Base-by-base conservation (phyloP, 2,113 vertebrate genomes). In the Corythoichthys haematopterus region DNA sequence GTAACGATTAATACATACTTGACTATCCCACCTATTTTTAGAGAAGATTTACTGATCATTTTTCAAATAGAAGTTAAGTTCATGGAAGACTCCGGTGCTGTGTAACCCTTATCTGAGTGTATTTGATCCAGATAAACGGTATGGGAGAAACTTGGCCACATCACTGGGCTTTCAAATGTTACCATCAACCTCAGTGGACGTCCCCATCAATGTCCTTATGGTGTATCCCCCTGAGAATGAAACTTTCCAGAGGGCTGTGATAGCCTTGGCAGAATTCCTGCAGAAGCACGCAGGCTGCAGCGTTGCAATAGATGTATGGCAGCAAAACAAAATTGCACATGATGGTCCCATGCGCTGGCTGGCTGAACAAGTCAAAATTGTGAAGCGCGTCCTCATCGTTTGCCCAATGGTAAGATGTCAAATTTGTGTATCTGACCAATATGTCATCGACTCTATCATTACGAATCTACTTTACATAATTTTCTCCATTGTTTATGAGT, bases 321-420 rank as follows among this genome's bases (percentile, higher is more conserved):
- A 95, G 75, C 92, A 84, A 78, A 81, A 72, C 63, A 91, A 64
- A 53, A 85, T 94, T 10, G 93, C 93, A 0, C 88, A 92, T 68
- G 79, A 90, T 65, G 93, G 93, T 2, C 91, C 85, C 0, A 84
- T 93, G 67, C 91, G 91, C 56, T 94, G 93, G 93, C 84, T 96
- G 13, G 82, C 87, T 36, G 73, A 88, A 37, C 86, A 93, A 76
- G 90, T 70, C 62, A 72, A 83, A 46, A 71, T 47, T n/a, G 91
- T 87, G 0, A 79, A 92, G 0, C 87, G 59, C 58, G 85, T 95
- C 20, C 81, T 95, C 72, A 86, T 95, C 51, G 53, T 94, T 2
- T 83, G 86, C 16, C 84, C 81, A 20, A 69, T 68, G 79, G 77
- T 69, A 50, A 45, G 40, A 65, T 36, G 28, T n/a, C 20, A 28